Evolutionary conservation across 2,113 vertebrate species (phyloP).

Genomic region (Platanista minor): DNA sequence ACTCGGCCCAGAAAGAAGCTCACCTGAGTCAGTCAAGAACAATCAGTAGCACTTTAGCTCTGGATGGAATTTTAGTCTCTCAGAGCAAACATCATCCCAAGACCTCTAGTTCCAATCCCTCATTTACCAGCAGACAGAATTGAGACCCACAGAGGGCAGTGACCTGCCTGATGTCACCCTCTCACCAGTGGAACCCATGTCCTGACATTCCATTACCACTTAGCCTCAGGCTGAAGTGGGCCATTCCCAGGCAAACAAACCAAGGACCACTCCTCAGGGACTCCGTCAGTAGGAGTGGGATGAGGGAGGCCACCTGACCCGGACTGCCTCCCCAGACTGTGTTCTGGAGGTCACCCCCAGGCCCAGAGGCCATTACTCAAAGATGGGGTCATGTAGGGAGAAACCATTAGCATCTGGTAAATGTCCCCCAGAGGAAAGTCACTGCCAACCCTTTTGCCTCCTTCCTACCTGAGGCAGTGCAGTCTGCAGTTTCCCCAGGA

Average conservation of each 20-base stretch:
- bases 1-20: neutral
- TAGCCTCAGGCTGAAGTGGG: accelerated
- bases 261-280: neutral
- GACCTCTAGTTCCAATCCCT: neutral
- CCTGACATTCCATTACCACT: neutral
- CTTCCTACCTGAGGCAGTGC: neutral
- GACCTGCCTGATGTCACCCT: neutral
- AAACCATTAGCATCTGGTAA: neutral
- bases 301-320: neutral
- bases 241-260: neutral
- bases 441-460: neutral
- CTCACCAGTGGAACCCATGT: neutral
- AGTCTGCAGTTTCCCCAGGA: neutral
- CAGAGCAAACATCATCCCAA: neutral
- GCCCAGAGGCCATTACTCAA: neutral
- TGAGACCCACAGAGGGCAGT: neutral
- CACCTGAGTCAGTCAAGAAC: neutral
- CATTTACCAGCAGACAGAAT: neutral
- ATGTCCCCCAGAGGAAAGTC: neutral
- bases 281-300: neutral
- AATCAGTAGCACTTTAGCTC: too few species aligned
- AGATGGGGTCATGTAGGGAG: neutral
- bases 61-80: neutral
- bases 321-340: neutral
- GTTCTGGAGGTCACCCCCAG: neutral